Evolutionary conservation across 2,888 invertebrate species (phyloP).

Genomic region (Parnassius mnemosyne): DNA sequence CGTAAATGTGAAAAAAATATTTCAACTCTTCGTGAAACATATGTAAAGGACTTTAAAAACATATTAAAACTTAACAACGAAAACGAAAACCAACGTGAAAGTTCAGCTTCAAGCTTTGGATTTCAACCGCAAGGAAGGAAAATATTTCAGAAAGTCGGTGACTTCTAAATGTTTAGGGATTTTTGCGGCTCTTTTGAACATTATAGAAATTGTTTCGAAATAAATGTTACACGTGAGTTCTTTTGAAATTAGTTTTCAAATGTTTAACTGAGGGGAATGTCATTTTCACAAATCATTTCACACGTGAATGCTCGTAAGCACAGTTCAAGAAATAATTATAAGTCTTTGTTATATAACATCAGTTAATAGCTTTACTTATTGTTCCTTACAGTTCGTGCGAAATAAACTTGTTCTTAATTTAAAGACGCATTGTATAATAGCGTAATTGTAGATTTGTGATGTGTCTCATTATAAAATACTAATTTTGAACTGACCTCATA

Average conservation of each 20-base stretch:
- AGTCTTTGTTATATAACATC: too few species aligned
- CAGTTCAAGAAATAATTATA: too few species aligned
- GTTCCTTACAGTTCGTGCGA: constrained; percentile 7
- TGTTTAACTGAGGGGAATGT: not conserved
- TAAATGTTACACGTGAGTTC: not conserved
- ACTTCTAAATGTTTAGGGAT: not conserved
- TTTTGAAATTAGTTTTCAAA: not conserved
- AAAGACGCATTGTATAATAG: not conserved
- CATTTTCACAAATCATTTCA: constrained; percentile 5
- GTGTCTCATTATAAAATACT: too few species aligned
- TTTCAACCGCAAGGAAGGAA: constrained; percentile 11
- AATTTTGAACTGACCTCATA: too few species aligned
- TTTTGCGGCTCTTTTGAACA: not conserved
- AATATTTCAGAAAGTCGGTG: constrained; percentile 10
- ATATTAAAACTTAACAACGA: constrained; percentile 11
- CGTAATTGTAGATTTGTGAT: too few species aligned
- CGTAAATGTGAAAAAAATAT: constrained; percentile 48
- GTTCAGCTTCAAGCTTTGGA: not conserved
- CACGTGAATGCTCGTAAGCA: not conserved
- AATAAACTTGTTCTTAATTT: constrained; percentile 5
- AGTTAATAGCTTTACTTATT: constrained; percentile 9
- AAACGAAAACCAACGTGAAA: constrained; percentile 10
- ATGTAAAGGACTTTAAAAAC: constrained; percentile 29
- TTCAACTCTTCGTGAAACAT: constrained; percentile 43
- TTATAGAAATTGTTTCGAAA: not conserved